Percentiles rank a stretch among this genome's conserved stretches.
These are phyloP conservation scores for Helostoma temminkii DNA, from an alignment of 2,797 vertebrate genomes.

Conservation along the genomic window DNA sequence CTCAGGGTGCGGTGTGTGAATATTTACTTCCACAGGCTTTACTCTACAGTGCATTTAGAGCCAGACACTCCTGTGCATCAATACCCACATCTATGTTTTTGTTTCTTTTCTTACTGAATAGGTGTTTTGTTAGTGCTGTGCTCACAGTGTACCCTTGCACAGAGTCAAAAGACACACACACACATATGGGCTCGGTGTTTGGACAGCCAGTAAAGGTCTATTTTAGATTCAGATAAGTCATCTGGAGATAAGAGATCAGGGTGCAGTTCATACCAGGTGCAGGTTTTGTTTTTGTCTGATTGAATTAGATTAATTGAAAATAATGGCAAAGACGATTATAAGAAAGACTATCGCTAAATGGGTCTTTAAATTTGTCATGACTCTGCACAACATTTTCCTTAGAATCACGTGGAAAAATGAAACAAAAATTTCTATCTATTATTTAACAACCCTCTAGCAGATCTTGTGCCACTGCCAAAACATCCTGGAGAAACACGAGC, in stretches of 20 bases:
- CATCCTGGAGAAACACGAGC: neutral
- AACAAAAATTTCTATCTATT: neutral
- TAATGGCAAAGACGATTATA: neutral
- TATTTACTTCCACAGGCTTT: neutral
- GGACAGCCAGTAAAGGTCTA: conserved; percentile 48
- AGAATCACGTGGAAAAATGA: neutral
- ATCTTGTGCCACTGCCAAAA: neutral
- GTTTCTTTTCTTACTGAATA: conserved; percentile 40
- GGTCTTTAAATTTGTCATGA: neutral
- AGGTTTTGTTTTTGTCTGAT: neutral
- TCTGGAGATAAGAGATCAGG: conserved; percentile 60
- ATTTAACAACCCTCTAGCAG: neutral
- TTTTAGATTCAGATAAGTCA: conserved; percentile 52
- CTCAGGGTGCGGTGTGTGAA: neutral
- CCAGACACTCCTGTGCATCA: conserved; percentile 10
- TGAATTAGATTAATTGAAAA: neutral
- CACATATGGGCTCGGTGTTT: conserved; percentile 60
- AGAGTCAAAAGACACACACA: conserved; percentile 38
- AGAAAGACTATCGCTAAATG: neutral
- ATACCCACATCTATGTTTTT: conserved; percentile 5
- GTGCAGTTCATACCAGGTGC: conserved; percentile 18
- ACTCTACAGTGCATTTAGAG: neutral
- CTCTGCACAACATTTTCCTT: neutral
- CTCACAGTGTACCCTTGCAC: conserved; percentile 47
- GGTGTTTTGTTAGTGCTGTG: conserved; percentile 52